These are phyloP conservation scores for Tipula lateralis DNA, from an alignment of 2,888 invertebrate species.

Conservation along the genomic window DNA sequence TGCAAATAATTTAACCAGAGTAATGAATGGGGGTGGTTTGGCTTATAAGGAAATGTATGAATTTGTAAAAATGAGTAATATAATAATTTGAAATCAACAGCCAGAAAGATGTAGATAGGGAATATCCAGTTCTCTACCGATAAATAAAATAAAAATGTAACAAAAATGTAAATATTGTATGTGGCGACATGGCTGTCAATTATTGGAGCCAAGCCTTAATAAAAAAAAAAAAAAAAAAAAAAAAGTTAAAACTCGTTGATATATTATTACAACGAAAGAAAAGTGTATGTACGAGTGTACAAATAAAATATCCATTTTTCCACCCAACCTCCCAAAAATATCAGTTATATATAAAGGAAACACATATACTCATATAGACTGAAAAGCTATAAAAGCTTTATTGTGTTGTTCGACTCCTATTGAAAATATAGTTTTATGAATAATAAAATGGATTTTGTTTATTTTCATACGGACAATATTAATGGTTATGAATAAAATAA, in stretches of 20 bases:
- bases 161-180: no score
- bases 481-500: not conserved
- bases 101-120: no score
- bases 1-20: no score
- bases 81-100: no score
- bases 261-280: not conserved
- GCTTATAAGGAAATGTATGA: no score
- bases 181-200: no score
- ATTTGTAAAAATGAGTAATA: no score
- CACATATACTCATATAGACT: not conserved
- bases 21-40: no score
- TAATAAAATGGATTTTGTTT: conserved; percentile 3
- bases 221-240: no score
- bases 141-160: no score
- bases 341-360: not conserved
- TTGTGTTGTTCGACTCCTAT: not conserved
- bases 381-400: not conserved
- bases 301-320: not conserved
- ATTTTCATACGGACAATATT: not conserved
- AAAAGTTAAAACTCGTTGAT: not conserved
- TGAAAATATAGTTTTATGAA: conserved; percentile 3
- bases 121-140: no score
- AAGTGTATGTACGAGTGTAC: not conserved
- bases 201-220: no score
- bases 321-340: not conserved